Conservation (phyloP, 2,888 invertebrate species). For the Prenolepis imparis region DNA sequence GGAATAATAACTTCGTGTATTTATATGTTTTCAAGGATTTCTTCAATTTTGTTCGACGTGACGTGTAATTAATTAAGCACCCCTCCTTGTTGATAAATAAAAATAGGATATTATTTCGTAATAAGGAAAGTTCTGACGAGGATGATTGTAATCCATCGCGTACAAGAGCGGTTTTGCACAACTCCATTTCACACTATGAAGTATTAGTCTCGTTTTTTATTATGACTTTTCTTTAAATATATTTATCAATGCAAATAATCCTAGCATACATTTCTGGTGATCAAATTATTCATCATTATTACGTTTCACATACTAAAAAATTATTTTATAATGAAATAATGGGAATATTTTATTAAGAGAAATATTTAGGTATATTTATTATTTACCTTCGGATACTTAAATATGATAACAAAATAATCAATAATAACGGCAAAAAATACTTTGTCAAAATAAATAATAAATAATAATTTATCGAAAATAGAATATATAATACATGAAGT, state of each 20-base stretch:
- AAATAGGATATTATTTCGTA: slow-evolving; percentile 5
- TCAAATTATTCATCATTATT: not conserved
- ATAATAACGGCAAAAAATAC: not conserved
- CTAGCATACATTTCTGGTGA: not conserved
- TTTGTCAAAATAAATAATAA: no score
- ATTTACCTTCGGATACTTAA: not conserved
- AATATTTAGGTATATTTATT: not conserved
- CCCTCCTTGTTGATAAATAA: not conserved
- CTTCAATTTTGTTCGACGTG: not conserved
- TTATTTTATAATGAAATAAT: not conserved
- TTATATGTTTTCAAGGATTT: not conserved
- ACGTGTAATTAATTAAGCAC: not conserved
- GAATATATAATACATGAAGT: not conserved
- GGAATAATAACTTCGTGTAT: not conserved
- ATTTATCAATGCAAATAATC: not conserved
- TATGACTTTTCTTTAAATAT: not conserved
- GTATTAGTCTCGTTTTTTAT: not conserved
- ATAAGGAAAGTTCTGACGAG: slow-evolving; percentile 1
- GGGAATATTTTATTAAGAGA: not conserved
- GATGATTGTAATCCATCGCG: not conserved
- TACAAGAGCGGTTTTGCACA: not conserved
- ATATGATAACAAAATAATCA: not conserved
- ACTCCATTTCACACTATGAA: not conserved
- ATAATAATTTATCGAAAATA: not conserved
- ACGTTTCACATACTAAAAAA: not conserved